Conservation (phyloP, 2,113 vertebrate species). For the Peromyscus californicus region DNA sequence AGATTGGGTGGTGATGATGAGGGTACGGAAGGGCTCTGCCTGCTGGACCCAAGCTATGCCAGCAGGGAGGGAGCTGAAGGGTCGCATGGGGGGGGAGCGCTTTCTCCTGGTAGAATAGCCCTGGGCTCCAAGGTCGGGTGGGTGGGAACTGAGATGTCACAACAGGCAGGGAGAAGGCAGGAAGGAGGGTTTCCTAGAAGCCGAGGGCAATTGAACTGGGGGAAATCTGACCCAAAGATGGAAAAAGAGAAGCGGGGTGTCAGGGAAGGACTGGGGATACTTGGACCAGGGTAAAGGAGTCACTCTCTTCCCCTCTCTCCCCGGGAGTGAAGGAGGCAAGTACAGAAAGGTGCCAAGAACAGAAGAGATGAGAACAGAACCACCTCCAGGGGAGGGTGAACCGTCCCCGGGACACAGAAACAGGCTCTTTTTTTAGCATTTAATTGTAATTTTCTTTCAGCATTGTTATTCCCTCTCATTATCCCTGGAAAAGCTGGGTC, state of each 20-base stretch:
- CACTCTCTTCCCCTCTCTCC: not conserved
- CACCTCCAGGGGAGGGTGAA: not conserved
- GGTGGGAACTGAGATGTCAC: fast-evolving
- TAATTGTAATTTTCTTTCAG: not conserved
- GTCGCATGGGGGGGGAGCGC: too few species aligned
- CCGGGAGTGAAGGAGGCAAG: not conserved
- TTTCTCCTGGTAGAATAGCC: not conserved
- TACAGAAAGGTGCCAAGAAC: not conserved
- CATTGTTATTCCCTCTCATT: not conserved
- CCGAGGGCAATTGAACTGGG: not conserved
- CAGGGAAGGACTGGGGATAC: fast-evolving
- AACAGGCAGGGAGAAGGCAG: fast-evolving
- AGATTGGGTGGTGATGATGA: fast-evolving
- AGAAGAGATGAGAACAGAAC: not conserved
- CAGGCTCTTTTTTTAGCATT: not conserved
- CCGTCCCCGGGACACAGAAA: fast-evolving
- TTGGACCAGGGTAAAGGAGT: not conserved
- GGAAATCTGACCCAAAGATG: not conserved
- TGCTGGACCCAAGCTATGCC: not conserved
- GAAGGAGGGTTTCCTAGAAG: not conserved
- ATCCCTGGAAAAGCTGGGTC: not conserved
- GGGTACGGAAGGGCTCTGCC: fast-evolving
- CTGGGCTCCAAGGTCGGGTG: not conserved
- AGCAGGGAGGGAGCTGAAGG: not conserved
- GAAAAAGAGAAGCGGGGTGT: not conserved